These are phyloP conservation scores for Nebria brevicollis DNA, from an alignment of 2,888 invertebrate genomes.

Conservation along the genomic window DNA sequence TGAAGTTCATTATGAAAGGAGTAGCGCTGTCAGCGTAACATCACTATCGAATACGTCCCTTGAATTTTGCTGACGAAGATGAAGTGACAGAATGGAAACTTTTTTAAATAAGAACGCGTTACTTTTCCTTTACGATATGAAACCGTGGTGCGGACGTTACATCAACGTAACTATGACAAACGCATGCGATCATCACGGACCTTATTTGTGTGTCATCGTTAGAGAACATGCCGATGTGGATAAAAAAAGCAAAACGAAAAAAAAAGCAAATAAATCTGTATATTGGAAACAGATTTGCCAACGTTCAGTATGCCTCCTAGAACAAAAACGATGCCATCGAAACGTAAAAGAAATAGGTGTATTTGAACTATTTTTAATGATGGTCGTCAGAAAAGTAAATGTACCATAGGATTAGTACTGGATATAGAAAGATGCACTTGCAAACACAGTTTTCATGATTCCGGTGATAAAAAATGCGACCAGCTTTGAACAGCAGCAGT, in stretches of 20 bases:
- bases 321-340: not conserved
- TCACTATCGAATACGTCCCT: constrained; percentile 24
- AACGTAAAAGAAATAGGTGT: not conserved
- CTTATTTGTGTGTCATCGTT: constrained; percentile 35
- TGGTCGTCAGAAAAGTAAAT: not conserved
- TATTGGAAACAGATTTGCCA: not conserved
- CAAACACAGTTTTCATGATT: not conserved
- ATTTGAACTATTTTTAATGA: not conserved
- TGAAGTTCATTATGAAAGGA: constrained; percentile 10
- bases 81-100: constrained; percentile 40
- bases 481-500: too few relatives aligned
- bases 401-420: not conserved
- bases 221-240: constrained; percentile 9
- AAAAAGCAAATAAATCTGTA: not conserved
- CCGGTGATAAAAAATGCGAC: not conserved
- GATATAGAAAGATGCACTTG: not conserved
- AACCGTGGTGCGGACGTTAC: constrained; percentile 8
- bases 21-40: constrained; percentile 15
- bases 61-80: constrained; percentile 33
- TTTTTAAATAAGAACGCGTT: constrained; percentile 39
- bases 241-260: not conserved
- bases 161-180: constrained; percentile 11
- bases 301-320: not conserved
- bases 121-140: constrained; percentile 22
- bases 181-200: constrained; percentile 15